These are phyloP conservation scores for Drosophila mimica DNA, from an alignment of 2,888 invertebrate genomes.

Conservation along the genomic window DNA sequence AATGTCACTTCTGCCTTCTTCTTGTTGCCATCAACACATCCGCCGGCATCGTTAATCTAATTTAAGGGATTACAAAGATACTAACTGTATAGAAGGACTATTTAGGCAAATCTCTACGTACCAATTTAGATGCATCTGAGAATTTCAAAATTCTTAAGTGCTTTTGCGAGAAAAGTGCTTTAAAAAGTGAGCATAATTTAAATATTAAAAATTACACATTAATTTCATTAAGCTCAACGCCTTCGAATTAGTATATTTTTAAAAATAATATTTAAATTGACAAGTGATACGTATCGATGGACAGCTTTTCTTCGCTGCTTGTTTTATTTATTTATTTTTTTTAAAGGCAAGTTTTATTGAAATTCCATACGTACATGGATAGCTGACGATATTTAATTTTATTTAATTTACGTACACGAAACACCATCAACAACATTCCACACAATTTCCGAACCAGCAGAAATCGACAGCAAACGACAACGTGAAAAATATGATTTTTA, in stretches of 20 bases:
- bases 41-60: slow-evolving; percentile 65
- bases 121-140: slow-evolving; percentile 56
- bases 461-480: slow-evolving; percentile 12
- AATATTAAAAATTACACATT: neutral
- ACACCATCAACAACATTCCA: slow-evolving; percentile 24
- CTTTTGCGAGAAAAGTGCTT: slow-evolving; percentile 12
- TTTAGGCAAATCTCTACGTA: slow-evolving; percentile 42
- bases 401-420: slow-evolving; percentile 32
- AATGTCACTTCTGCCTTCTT: slow-evolving; percentile 57
- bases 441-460: slow-evolving; percentile 22
- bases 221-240: neutral
- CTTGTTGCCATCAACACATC: slow-evolving; percentile 31
- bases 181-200: neutral
- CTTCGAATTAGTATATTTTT: neutral
- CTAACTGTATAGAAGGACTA: slow-evolving; percentile 34
- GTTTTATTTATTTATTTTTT: neutral
- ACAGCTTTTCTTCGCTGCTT: neutral
- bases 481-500: slow-evolving; percentile 27
- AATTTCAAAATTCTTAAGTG: slow-evolving; percentile 10
- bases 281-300: neutral
- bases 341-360: slow-evolving; percentile 7
- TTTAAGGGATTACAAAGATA: slow-evolving; percentile 49
- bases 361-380: slow-evolving; percentile 9
- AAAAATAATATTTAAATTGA: neutral
- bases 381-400: slow-evolving; percentile 20